Evolutionary conservation across 2,888 invertebrate genomes (phyloP), one percentile per base, ranked within the genome.

Genomic region (Drosophila leonis): DNA sequence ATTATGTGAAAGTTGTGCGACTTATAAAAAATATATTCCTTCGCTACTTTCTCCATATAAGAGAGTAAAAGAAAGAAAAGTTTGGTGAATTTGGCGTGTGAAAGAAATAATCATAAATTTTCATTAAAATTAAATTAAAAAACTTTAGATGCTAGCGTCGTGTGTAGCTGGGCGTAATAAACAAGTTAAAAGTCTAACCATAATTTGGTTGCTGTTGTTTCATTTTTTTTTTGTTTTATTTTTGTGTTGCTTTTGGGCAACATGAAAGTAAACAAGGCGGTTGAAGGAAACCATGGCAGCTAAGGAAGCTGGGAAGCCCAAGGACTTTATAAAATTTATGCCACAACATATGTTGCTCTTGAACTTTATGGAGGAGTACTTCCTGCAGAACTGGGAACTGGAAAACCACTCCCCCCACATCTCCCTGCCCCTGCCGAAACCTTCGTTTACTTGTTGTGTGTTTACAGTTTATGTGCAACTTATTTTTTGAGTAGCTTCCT

Each of bases 101-200:
- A 90, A 87, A 78, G 82, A 81, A 90, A 89, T 88, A 78, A 90
- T 87, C 88, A 75, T 86, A 86, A 88, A 90, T 88, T 86, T 86
- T 75, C 86, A 88, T 85, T 87, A 90, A 86, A 88, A 90, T 90
- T 72, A 89, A 86, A 90, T 86, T 87, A 90, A 86, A 86, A 90
- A 86, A 86, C 84, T 86, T 86, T 86, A 75, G 70, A 78, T 78
- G 68, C 49, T 72, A 70, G 65, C 67, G n/a, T 29, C 49, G 52
- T 31, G 61, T 55, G 35, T 35, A 46, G 65, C 69, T 33, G 70
- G 67, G 75, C 71, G 80, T 78, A 86, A 90, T 91, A 91, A 91
- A 90, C 91, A 90, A 91, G 92, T 91, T 90, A 91, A 89, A 90
- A 91, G 90, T 91, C 92, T 90, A 90, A 91, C 90, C 88, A 91